Conservation (phyloP, 2,888 invertebrate genomes). For the Unio delphinus region DNA sequence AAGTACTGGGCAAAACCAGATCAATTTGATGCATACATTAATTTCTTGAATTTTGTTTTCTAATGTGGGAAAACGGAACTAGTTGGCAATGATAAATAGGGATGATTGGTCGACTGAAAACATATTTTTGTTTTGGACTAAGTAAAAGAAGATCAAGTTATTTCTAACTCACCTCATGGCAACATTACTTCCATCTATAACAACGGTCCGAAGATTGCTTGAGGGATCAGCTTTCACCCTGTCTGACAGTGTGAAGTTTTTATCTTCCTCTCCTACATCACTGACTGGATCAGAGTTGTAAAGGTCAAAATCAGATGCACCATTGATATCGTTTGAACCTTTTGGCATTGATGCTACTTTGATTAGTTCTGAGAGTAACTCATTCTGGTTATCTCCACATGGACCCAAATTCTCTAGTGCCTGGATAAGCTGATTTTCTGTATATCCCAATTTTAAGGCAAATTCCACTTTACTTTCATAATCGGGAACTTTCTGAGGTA, state of each 20-base stretch:
- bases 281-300: not conserved
- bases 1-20: too few species aligned
- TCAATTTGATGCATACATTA: too few species aligned
- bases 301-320: conserved; percentile 1
- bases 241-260: not conserved
- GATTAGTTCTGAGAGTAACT: conserved; percentile 89
- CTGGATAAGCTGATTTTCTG: conserved; percentile 86
- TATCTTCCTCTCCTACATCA: too few species aligned
- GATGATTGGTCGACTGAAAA: too few species aligned
- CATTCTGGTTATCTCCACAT: conserved; percentile 85
- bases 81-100: too few species aligned
- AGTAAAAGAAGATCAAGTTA: too few species aligned
- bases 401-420: conserved; percentile 89
- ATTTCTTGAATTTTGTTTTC: too few species aligned
- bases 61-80: too few species aligned
- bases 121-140: too few species aligned
- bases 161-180: conserved; percentile 80
- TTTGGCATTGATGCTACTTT: conserved; percentile 75
- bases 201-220: conserved; percentile 76
- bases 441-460: conserved; percentile 92
- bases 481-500: conserved; percentile 31
- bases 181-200: conserved; percentile 89
- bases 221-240: conserved; percentile 19
- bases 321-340: not conserved
- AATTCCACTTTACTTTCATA: conserved; percentile 84